Percentiles rank a stretch among this genome's conserved stretches.
These are phyloP conservation scores for Cheilosia vernalis DNA, from an alignment of 2,888 invertebrate genomes.

Conservation along the genomic window DNA sequence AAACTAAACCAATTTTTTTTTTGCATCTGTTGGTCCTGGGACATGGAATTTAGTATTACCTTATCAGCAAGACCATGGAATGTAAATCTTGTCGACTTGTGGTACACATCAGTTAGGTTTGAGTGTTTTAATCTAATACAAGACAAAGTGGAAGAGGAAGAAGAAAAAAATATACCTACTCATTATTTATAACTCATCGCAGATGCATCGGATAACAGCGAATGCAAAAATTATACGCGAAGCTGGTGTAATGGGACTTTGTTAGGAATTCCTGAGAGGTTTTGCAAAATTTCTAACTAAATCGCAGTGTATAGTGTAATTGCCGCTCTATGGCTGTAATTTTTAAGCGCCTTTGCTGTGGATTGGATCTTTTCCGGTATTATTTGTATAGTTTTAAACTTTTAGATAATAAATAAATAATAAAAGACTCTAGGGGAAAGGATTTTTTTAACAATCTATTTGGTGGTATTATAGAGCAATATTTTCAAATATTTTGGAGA, in stretches of 20 bases:
- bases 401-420: too few relatives aligned
- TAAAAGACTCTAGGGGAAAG: too few relatives aligned
- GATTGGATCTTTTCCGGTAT: background rate
- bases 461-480: too few relatives aligned
- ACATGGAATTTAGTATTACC: conserved; percentile 56
- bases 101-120: conserved; percentile 52
- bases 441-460: too few relatives aligned
- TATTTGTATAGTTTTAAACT: background rate
- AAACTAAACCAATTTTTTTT: conserved; percentile 36
- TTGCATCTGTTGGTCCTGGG: conserved; percentile 34
- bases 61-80: conserved; percentile 34
- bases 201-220: conserved; percentile 53
- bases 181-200: conserved; percentile 66
- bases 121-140: conserved; percentile 51
- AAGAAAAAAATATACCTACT: background rate
- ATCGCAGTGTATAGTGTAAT: conserved; percentile 3
- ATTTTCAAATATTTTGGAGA: too few relatives aligned
- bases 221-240: conserved; percentile 65
- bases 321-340: background rate
- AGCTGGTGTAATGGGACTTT: conserved; percentile 50
- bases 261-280: conserved; percentile 20
- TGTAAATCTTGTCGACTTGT: conserved; percentile 57
- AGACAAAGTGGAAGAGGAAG: conserved; percentile 8
- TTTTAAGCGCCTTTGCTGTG: background rate
- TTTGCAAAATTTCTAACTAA: conserved; percentile 9